phyloP scores from a whole-genome alignment of 2,113 vertebrate species.

The Anseranas semipalmata region DNA sequence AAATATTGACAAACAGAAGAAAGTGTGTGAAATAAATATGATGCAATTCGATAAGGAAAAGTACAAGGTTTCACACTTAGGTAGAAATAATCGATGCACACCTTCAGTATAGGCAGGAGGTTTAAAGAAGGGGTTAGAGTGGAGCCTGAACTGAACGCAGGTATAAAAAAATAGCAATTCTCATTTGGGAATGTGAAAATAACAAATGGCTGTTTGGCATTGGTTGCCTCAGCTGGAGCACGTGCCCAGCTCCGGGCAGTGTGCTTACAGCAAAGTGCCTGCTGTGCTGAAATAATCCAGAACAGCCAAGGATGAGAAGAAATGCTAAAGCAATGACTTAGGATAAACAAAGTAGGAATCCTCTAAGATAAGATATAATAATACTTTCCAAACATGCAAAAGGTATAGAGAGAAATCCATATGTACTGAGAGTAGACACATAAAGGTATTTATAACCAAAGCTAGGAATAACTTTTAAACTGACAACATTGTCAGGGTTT shows the following conservation, averaged over 20 bases:
- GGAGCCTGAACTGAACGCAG: neutral
- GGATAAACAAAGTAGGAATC: neutral
- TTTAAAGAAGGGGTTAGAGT: neutral
- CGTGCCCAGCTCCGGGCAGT: neutral
- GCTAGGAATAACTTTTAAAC: neutral
- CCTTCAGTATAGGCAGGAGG: neutral
- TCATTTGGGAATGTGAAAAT: neutral
- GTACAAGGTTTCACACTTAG: neutral
- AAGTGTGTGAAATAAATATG: constrained; percentile 6
- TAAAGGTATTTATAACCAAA: neutral
- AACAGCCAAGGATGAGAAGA: neutral
- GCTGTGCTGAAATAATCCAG: neutral
- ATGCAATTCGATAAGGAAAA: neutral
- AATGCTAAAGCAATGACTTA: neutral
- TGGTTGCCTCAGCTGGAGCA: neutral
- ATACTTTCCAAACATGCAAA: neutral
- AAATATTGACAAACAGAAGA: constrained; percentile 3
- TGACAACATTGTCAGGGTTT: neutral
- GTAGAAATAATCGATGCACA: constrained; percentile 1
- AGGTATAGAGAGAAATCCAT: neutral
- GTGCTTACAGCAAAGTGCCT: neutral
- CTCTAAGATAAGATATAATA: neutral
- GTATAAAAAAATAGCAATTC: no score
- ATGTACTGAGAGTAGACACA: neutral
- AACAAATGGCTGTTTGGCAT: neutral